Conservation (phyloP, 2,888 invertebrate species). For the Mesorhabditis belari region DNA sequence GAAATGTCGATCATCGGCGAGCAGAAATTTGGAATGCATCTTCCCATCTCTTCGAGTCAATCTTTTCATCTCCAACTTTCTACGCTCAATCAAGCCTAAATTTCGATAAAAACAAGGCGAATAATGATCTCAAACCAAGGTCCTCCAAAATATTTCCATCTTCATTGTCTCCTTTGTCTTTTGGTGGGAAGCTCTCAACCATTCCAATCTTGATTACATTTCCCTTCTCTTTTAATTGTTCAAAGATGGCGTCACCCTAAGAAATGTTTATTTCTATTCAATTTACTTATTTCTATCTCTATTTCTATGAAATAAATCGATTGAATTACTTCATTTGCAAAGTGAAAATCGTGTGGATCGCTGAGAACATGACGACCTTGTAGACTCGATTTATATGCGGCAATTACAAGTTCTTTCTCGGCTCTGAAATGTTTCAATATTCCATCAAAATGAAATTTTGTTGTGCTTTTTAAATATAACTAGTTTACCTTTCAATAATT, state of each 20-base stretch:
- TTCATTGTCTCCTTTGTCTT: constrained; percentile 52
- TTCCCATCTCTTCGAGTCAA: constrained; percentile 25
- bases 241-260: constrained; percentile 81
- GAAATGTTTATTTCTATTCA: constrained; percentile 6
- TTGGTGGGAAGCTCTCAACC: constrained; percentile 51
- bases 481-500: constrained; percentile 60
- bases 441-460: no score
- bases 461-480: constrained; percentile 49
- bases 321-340: constrained; percentile 22
- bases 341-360: constrained; percentile 18
- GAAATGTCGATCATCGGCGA: constrained; percentile 77
- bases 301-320: no score
- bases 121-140: constrained; percentile 2
- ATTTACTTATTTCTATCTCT: background rate
- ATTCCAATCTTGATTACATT: constrained; percentile 55
- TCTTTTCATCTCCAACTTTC: constrained; percentile 23
- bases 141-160: constrained; percentile 42
- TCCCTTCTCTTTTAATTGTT: constrained; percentile 70
- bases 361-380: constrained; percentile 72
- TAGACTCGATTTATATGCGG: constrained; percentile 87
- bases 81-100: constrained; percentile 12
- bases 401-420: constrained; percentile 75
- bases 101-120: background rate
- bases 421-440: no score
- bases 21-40: constrained; percentile 68